Evolutionary conservation across 1,140 invertebrate species (phyloP), one percentile per base, ranked within the genome.

Genomic region (Drosophila ananassae): DNA sequence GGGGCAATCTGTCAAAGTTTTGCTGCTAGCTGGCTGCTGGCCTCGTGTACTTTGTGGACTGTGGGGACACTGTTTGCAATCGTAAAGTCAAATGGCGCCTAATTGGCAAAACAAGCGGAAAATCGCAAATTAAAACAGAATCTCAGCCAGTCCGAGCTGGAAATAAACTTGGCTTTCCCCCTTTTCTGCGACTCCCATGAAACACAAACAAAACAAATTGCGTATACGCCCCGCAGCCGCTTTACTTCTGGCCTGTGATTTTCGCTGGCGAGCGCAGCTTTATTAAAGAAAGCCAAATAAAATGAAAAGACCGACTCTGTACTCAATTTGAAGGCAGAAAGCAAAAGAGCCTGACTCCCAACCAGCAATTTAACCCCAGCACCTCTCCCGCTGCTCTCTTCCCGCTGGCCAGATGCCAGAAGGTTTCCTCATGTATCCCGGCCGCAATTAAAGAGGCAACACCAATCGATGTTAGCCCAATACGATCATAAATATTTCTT

Each of bases 91-190:
- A 87, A 82, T 89, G 84, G 79, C 83, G 83, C 66, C 79, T 89
- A 87, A 87, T 89, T 89, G 83, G 79, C 67, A 87, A 89, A 87
- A 89, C 82, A 89, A 76, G 83, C 83, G 66, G 78, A 87, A 89
- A 87, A 87, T 87, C 79, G 78, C 78, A 82, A 87, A 79, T 87
- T 87, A 77, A 81, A 84, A 64, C 54, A 48, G 61, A 87, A 77
- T 77, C 74, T 71, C 60, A 64, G 73, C 66, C 28, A 75, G 60
- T 56, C 41, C 46, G 39, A 59, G 46, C 32, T 48, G 50, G 34
- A 64, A 58, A 71, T 77, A 57, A 77, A 54, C 67, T 59, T 55
- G 30, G 50, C 50, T 50, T 24, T 28, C 52, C 21, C 54, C 10
- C 30, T 22, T 47, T 46, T 2, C n/a, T 12, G 0, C 12, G 2